These are phyloP conservation scores for Dryas iulia DNA, from an alignment of 1,140 invertebrate genomes.

Conservation along the genomic window DNA sequence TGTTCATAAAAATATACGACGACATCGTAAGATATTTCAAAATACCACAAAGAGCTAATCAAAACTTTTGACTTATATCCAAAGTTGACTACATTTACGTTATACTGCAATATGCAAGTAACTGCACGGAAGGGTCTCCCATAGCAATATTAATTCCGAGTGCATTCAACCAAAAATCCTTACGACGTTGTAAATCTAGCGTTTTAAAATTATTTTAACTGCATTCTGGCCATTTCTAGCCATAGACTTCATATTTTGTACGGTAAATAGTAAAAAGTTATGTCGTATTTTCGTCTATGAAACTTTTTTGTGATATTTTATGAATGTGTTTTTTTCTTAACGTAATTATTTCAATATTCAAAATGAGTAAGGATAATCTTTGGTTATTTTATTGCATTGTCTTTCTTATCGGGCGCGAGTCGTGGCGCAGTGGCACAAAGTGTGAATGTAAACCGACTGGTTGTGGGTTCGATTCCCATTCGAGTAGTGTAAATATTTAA, in stretches of 20 bases:
- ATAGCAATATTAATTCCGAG: not conserved
- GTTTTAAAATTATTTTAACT: not conserved
- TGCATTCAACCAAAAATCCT: constrained; percentile 1
- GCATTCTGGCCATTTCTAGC: not conserved
- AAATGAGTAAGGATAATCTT: not conserved
- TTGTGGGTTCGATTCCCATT: no score
- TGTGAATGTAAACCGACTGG: no score
- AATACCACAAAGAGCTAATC: no score
- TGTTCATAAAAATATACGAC: no score
- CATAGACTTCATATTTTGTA: not conserved
- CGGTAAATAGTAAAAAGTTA: not conserved
- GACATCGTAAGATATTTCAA: no score
- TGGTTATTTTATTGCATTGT: no score
- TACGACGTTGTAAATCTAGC: not conserved
- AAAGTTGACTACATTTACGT: not conserved
- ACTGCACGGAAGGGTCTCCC: not conserved
- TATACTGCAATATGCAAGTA: constrained; percentile 1
- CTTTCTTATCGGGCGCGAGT: no score
- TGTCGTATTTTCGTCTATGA: not conserved
- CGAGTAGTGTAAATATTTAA: no score
- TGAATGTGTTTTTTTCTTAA: not conserved
- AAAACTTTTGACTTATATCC: not conserved
- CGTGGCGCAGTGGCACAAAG: no score
- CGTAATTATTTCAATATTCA: not conserved
- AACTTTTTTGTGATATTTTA: not conserved